Evolutionary conservation across 2,888 invertebrate species (phyloP), one percentile per base, ranked within the genome.

Genomic region (Pharmacophagus antenor): DNA sequence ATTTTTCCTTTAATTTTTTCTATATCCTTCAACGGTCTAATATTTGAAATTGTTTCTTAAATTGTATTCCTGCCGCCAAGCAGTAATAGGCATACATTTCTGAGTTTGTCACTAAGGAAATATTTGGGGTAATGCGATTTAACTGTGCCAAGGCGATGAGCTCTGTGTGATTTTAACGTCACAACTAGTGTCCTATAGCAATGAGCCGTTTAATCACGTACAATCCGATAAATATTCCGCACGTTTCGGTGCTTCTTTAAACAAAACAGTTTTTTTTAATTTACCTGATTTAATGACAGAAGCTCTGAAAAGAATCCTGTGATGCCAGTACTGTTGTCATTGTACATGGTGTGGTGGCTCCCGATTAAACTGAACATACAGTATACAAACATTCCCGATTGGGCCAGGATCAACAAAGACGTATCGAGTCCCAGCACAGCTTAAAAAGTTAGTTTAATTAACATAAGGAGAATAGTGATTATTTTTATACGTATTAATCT

Each of bases 321-420:
- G 52, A 91, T 80, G 70, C 94, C 92, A 18, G 89, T 83, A 75
- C 93, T 91, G 85, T 90, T 85, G 74, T 76, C 82, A 41, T 86
- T 81, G 61, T 91, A 76, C 65, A 89, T 78, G 0, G 92, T 92
- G 70, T 95, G 94, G 69, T 94, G 94, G 63, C 94, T 94, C 42
- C 95, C 96, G 66, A 97, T 95, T 62, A 97, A 94, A 68, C 96
- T 95, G 81, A 97, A 96, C 89, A 96, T 94, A 70, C 95, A 95
- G 82, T 96, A 97, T 31, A 97, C 93, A 80, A 96, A 96, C 77
- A 97, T 95, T 20, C 98, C 98, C 0, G 95, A 94, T 79, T 98
- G 96, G 0, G 97, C 97, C 57, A 97, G 93, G 18, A 97, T 94
- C 56, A 98, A 87, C 1, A 98, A 88, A 1, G 95, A 95, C 61